A percentile compares a stretch with the other conserved stretches of the same genome.
Conservation (phyloP, 2,797 vertebrate species). For the Darevskia nairensis region DNA sequence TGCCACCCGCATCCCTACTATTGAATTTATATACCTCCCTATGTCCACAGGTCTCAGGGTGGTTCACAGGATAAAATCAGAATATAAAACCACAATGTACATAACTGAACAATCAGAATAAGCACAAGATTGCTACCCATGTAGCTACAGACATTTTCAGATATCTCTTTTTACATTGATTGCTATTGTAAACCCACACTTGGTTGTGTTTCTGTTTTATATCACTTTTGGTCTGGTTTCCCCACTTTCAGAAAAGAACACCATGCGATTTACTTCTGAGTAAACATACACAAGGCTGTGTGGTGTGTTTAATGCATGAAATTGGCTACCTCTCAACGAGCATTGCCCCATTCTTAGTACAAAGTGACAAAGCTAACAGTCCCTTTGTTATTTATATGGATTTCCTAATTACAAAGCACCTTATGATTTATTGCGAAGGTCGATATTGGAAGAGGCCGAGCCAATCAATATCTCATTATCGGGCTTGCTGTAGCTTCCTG, state of each 20-base stretch:
- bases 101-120: not conserved
- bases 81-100: too few relatives aligned
- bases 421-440: slow-evolving; percentile 76
- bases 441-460: slow-evolving; percentile 67
- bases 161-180: not conserved
- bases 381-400: slow-evolving; percentile 67
- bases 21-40: too few relatives aligned
- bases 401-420: slow-evolving; percentile 75
- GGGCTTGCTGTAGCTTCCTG: slow-evolving; percentile 58
- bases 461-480: slow-evolving; percentile 75
- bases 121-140: not conserved
- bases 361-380: slow-evolving; percentile 61
- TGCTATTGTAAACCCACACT: not conserved
- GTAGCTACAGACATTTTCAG: not conserved
- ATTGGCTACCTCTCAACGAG: not conserved
- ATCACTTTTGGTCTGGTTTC: not conserved
- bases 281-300: not conserved
- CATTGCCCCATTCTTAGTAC: slow-evolving; percentile 38
- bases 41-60: too few relatives aligned
- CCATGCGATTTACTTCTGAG: not conserved
- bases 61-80: too few relatives aligned
- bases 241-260: not conserved
- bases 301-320: slow-evolving; percentile 18
- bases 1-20: too few relatives aligned
- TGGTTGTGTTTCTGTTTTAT: slow-evolving; percentile 1